Evolutionary conservation across 2,888 invertebrate genomes (phyloP), one percentile per base, ranked within the genome.

Genomic region (Ectobius pallidus): DNA sequence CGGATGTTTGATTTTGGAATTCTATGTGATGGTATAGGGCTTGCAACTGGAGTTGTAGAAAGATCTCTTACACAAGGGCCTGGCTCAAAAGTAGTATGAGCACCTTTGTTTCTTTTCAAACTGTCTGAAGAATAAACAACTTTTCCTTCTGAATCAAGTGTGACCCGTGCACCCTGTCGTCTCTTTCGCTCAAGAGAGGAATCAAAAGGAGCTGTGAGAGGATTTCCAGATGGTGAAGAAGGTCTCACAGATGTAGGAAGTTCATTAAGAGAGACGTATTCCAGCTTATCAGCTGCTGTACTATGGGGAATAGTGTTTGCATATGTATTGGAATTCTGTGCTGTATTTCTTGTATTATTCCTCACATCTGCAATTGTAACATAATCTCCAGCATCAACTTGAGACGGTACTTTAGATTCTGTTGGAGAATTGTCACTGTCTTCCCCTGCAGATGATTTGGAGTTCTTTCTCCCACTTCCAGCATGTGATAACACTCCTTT

Each of bases 81-180:
- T 71, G 95, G 95, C 85, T 93, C 93, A 80, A 95, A 95, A 39
- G 94, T 81, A 44, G 93, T 92, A 80, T 94, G 92, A 18, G 92
- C 91, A 74, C 91, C 91, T 85, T 93, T 78, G 46, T 74, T 93
- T 76, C 91, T 86, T 80, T 90, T 91, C 76, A 95, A 84, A 80
- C 94, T 95, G 79, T 95, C 95, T 22, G 95, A 95, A 76, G 92
- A 92, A 83, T 92, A 95, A 74, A 95, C 91, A 58, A 95, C 93
- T 86, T 93, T 93, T 69, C 95, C 96, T 79, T 92, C 92, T 27
- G 95, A 91, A 83, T 95, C 93, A 58, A 95, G 84, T 42, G 91
- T 92, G 49, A 95, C 94, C 79, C 93, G 88, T 25, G 93, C 92
- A 27, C 93, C 93, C 80, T 89, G 89, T 71, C 87, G 83, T 81